These are phyloP conservation scores for Botia kubotai DNA, from an alignment of 2,797 vertebrate species.

Conservation along the genomic window DNA sequence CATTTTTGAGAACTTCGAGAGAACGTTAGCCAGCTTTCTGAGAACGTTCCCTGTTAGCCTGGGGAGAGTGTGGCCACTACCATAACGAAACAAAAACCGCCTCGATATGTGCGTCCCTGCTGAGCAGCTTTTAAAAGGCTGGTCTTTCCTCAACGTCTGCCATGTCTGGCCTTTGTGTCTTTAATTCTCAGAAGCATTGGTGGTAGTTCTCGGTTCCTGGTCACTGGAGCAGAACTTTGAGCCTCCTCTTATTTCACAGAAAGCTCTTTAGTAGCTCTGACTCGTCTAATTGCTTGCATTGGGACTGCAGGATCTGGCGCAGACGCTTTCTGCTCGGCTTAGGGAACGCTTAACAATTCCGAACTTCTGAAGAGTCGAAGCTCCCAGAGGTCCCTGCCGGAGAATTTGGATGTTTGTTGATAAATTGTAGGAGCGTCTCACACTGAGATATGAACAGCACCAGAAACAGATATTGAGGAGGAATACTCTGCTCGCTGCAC, in stretches of 20 bases:
- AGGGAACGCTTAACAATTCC: conserved; percentile 25
- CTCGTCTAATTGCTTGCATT: conserved; percentile 58
- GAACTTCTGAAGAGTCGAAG: conserved; percentile 14
- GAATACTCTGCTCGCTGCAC: conserved; percentile 27
- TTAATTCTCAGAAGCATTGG: conserved; percentile 41
- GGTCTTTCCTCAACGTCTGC: conserved; percentile 34
- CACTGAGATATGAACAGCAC: conserved; percentile 52
- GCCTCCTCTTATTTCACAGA: conserved; percentile 45
- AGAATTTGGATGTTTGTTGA: conserved; percentile 60
- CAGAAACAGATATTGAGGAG: conserved; percentile 54
- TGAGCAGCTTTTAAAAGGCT: conserved; percentile 58
- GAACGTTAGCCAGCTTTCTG: too few species aligned
- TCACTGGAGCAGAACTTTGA: conserved; percentile 44
- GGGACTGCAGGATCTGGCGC: conserved; percentile 34
- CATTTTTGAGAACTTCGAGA: too few species aligned
- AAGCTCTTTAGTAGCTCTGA: conserved; percentile 55
- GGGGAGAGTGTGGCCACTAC: conserved; percentile 59
- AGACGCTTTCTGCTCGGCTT: conserved; percentile 3
- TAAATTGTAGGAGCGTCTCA: conserved; percentile 39
- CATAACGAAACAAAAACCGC: conserved; percentile 64
- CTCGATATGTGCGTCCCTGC: conserved; percentile 60
- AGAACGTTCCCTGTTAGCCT: too few species aligned
- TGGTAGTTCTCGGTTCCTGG: conserved; percentile 41
- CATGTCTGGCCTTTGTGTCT: conserved; percentile 3
- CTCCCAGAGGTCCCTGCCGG: conserved; percentile 40